These are phyloP conservation scores for Nezara viridula DNA, from an alignment of 2,888 invertebrate genomes.

Conservation along the genomic window DNA sequence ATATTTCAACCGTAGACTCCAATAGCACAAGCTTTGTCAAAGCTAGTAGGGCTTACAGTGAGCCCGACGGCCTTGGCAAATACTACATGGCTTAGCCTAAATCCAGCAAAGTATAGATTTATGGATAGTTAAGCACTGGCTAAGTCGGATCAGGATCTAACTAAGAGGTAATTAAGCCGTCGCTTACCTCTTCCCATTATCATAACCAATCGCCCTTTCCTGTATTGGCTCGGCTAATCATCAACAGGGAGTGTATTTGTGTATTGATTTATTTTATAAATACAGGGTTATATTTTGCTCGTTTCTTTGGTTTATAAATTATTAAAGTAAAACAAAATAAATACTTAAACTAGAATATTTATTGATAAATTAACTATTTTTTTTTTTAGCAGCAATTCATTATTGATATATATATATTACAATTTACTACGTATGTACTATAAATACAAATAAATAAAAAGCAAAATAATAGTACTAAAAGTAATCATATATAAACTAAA, in stretches of 20 bases:
- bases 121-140: neutral
- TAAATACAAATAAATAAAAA: no score
- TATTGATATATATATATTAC: no score
- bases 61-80: neutral
- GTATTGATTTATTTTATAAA: no score
- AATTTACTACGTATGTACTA: no score
- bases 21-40: neutral
- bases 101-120: slow-evolving; percentile 38
- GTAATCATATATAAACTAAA: no score
- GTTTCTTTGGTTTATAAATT: no score
- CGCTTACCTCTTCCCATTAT: neutral
- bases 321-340: no score
- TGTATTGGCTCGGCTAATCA: neutral
- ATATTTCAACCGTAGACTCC: neutral
- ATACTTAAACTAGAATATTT: no score
- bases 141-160: neutral
- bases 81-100: neutral
- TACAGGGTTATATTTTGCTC: no score
- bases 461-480: no score
- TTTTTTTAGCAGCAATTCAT: no score
- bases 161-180: neutral
- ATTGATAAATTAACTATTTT: no score
- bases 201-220: neutral
- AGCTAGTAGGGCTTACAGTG: neutral
- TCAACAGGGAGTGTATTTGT: neutral